A percentile compares a stretch with the other conserved stretches of the same genome.
Conservation (phyloP, 2,888 invertebrate genomes). For the Euproctis similis region DNA sequence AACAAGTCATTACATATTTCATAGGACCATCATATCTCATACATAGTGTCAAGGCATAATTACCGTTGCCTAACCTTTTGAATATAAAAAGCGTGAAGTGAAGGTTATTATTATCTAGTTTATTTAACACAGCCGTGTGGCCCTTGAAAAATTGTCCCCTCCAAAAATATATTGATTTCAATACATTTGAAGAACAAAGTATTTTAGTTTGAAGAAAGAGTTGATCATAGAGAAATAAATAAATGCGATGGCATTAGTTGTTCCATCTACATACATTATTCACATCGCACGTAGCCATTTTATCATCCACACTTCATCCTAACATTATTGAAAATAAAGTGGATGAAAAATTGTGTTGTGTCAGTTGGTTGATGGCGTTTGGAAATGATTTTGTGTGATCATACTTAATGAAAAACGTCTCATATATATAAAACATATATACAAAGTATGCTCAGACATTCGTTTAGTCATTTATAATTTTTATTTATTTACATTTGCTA, state of each 20-base stretch:
- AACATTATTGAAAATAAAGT: conserved; percentile 17
- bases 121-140: no score
- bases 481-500: no score
- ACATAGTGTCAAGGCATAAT: no score
- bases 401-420: not conserved
- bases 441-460: no score
- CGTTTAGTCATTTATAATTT: no score
- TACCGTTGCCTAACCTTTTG: no score
- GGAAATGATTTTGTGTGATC: conserved; percentile 1
- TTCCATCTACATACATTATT: conserved; percentile 37
- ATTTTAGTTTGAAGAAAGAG: conserved; percentile 5
- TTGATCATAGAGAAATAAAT: conserved; percentile 19
- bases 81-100: no score
- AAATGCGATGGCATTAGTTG: conserved; percentile 40
- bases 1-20: no score
- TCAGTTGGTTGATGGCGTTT: conserved; percentile 2
- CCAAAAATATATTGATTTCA: conserved; percentile 3
- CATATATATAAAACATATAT: no score
- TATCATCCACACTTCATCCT: conserved; percentile 28
- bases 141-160: not conserved
- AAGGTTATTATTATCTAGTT: no score
- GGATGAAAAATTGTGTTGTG: conserved; percentile 10
- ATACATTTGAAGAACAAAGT: conserved; percentile 3
- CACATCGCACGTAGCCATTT: conserved; percentile 23
- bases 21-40: no score